phyloP scores from a whole-genome alignment of 2,797 vertebrate genomes.

The Helicolenus hilgendorfi region DNA sequence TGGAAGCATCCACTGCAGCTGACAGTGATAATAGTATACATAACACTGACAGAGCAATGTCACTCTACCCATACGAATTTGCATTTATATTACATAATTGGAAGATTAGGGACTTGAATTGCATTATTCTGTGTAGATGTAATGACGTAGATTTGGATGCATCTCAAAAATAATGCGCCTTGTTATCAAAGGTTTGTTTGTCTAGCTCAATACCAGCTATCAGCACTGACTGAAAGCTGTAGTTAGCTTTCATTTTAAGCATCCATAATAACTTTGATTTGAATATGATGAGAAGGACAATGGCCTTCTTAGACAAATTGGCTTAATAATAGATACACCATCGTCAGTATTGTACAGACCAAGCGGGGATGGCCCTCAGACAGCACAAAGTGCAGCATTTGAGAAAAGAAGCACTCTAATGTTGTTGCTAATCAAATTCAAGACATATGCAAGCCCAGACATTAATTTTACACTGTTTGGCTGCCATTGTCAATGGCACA shows the following conservation, averaged over 20 bases:
- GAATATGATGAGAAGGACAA: conserved; percentile 34
- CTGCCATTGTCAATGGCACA: conserved; percentile 86
- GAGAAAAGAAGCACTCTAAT: conserved; percentile 53
- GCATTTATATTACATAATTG: conserved; percentile 76
- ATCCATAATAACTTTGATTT: conserved; percentile 22
- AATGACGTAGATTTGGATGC: conserved; percentile 54
- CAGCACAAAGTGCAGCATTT: conserved; percentile 46
- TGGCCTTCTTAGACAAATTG: conserved; percentile 49
- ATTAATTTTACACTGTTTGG: conserved; percentile 92
- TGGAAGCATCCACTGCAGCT: conserved; percentile 45
- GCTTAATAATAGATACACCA: conserved; percentile 52
- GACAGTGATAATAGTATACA: conserved; percentile 44
- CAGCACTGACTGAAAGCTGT: conserved; percentile 17
- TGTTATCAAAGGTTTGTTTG: conserved; percentile 62
- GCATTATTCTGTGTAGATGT: conserved; percentile 39
- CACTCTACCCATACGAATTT: conserved; percentile 66
- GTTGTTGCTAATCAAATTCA: conserved; percentile 90
- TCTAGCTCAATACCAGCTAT: conserved; percentile 15
- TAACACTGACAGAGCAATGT: conserved; percentile 55
- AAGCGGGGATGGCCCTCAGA: conserved; percentile 63
- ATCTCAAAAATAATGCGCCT: conserved; percentile 47
- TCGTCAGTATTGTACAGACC: conserved; percentile 9
- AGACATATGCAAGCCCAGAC: conserved; percentile 86
- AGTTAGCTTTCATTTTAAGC: conserved; percentile 30
- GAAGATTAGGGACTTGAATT: conserved; percentile 55